Evolutionary conservation across 2,888 invertebrate species (phyloP).

Genomic region (Andrena camellia): DNA sequence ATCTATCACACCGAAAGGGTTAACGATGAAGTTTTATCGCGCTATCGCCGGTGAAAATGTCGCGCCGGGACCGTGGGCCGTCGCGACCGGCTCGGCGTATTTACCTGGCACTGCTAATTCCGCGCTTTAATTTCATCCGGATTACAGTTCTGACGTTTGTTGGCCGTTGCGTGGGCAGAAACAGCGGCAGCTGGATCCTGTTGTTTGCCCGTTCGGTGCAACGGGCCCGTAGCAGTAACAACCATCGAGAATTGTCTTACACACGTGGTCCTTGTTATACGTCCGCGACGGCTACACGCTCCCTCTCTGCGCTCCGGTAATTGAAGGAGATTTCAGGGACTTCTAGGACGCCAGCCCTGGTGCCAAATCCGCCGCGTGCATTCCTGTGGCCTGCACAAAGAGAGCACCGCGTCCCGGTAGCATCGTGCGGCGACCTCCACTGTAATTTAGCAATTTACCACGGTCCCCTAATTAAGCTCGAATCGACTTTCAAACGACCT

Average conservation of each 20-base stretch:
- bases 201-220: conserved; percentile 72
- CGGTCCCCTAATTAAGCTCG: not conserved
- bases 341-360: not conserved
- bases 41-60: not conserved
- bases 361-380: conserved; percentile 19
- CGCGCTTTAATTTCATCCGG: conserved; percentile 78
- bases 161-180: conserved; percentile 48
- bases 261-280: conserved; percentile 59
- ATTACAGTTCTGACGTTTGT: conserved; percentile 71
- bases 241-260: conserved; percentile 61
- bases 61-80: conserved; percentile 1
- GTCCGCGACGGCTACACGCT: conserved; percentile 49
- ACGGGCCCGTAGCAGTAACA: conserved; percentile 41
- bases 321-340: conserved; percentile 49
- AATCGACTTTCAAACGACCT: not conserved
- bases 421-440: not conserved
- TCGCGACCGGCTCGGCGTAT: conserved; percentile 17
- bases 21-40: conserved; percentile 33
- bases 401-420: not conserved
- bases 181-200: conserved; percentile 65
- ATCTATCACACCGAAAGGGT: not conserved
- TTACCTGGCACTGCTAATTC: conserved; percentile 45
- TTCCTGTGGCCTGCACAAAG: not conserved
- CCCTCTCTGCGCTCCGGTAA: conserved; percentile 33
- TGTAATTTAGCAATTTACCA: not conserved